Base-by-base conservation (phyloP, 2,888 invertebrate genomes). In the Phyto melanocephala region DNA sequence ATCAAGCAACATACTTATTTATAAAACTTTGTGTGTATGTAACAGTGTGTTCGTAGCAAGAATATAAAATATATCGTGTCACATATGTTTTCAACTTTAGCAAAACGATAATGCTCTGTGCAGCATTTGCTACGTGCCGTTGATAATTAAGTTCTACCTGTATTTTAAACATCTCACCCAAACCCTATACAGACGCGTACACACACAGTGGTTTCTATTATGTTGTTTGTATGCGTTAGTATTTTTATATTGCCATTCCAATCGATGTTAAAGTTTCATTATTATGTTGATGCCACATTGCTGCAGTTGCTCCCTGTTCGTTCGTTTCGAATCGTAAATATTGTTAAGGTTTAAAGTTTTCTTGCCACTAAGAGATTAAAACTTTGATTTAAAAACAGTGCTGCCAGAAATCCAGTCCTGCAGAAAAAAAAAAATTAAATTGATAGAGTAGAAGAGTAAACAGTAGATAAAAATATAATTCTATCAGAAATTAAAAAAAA, bases 111-210 rank as follows among this genome's bases (percentile, higher is more conserved):
- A 58, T 47, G 52, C 60, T 62, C 33, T 68, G 72, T 58, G 63
- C 71, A 58, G 68, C 67, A 82, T 82, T 80, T 84, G 72, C 77
- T 84, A 84, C 84, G 84, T 85, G 85, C 81, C 70, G 77, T 76
- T 75, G 81, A 84, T 84, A 85, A 83, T 84, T 84, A 84, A 84
- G 81, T 81, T 82, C 42, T 67, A 67, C 60, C 79, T 67, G 67
- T 33, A 54, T 70, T 54, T 40, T 85, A 84, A 84, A 88, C 86
- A 87, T 86, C 86, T 87, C 85, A 84, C 84, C 84, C 78, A 86
- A 84, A 83, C 81, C 83, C 84, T 42, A 72, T 24, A 52, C 54
- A 52, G 35, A 54, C 47, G 37, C 54, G 37, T 11, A n/a, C 54
- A 65, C 54, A 54, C 78, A 15, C 5, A 13, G 0, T 33, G 11